Base-by-base conservation (phyloP, 2,797 vertebrate species). In the Melanotaenia maccullochi region DNA sequence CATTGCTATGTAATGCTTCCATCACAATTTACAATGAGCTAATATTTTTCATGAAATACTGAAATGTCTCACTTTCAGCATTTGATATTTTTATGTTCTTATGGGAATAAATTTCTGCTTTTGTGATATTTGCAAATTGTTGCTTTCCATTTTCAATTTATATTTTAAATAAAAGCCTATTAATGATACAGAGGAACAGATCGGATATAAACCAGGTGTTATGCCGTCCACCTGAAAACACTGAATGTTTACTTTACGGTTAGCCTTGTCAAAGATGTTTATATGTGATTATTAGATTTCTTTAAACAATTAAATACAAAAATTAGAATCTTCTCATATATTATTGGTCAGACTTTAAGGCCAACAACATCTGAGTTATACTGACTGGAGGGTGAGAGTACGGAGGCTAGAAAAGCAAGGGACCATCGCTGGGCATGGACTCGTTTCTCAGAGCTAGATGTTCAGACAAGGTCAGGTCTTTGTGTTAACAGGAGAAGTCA, bases 401-500 rank as follows among this genome's bases (percentile, higher is more conserved):
- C 35, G 25, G 36, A 51, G 20, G 25, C 28, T 12, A 56, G 32
- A 3, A 4, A 28, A 51, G 36, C 5, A 13, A 5, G 16, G 66
- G 49, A 64, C 42, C 57, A 78, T 64, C 68, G 14, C 16, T 38
- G 58, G 73, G 73, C 33, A 51, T 20, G 22, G 40, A 59, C 68
- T 54, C 38, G 54, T 57, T 77, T 61, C 67, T 51, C 70, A 71
- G 25, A 78, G 83, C 76, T 85, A 81, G 52, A 75, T 72, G 76
- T 87, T 85, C 80, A 70, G 76, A 81, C 78, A 66, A 49, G 59
- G 75, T 74, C 61, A 44, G 63, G 55, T 75, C 56, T 24, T 49
- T 66, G 71, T 64, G 81, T 74, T 84, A 82, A 84, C 80, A 85
- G 71, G 60, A 86, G 28, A 60, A 85, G 78, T 83, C 83, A 81